Percentiles rank a stretch among this genome's conserved stretches.
Evolutionary conservation across 1,140 invertebrate genomes (phyloP).

Genomic region (Theocolax elegans): DNA sequence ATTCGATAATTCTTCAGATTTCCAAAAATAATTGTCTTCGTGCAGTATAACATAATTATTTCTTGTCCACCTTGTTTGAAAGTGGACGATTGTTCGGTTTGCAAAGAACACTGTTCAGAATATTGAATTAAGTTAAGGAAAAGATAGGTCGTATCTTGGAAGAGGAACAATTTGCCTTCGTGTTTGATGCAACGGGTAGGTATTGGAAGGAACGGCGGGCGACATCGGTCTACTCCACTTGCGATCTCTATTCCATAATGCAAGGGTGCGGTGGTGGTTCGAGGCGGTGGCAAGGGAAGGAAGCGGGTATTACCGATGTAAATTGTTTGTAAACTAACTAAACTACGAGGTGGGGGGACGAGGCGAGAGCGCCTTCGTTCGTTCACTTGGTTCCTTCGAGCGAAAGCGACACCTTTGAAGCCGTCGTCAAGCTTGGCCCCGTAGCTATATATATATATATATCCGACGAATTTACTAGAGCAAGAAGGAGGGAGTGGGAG

Average conservation of each 20-base stretch:
- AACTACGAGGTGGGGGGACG: background rate
- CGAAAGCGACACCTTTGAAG: constrained; percentile 10
- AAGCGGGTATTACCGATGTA: constrained; percentile 36
- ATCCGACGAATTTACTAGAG: background rate
- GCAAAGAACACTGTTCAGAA: too few species aligned
- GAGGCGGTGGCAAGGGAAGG: too few species aligned
- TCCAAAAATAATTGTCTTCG: too few species aligned
- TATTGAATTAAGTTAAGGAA: too few species aligned
- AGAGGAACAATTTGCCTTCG: background rate
- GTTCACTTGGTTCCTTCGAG: background rate
- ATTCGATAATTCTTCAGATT: too few species aligned
- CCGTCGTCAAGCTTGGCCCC: background rate
- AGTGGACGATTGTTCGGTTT: too few species aligned
- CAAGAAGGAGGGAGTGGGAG: background rate
- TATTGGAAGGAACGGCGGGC: background rate
- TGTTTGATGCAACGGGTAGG: too few species aligned
- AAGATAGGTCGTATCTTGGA: background rate
- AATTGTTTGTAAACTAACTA: constrained; percentile 38
- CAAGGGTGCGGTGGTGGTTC: too few species aligned
- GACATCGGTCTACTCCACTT: background rate
- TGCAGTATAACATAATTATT: too few species aligned
- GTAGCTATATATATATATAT: background rate
- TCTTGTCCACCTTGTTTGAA: too few species aligned
- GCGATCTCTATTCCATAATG: background rate
- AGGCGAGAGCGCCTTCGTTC: background rate